A percentile compares a stretch with the other conserved stretches of the same genome.
Evolutionary conservation across 2,797 vertebrate species (phyloP).

Genomic region (Arctocebus calabarensis): DNA sequence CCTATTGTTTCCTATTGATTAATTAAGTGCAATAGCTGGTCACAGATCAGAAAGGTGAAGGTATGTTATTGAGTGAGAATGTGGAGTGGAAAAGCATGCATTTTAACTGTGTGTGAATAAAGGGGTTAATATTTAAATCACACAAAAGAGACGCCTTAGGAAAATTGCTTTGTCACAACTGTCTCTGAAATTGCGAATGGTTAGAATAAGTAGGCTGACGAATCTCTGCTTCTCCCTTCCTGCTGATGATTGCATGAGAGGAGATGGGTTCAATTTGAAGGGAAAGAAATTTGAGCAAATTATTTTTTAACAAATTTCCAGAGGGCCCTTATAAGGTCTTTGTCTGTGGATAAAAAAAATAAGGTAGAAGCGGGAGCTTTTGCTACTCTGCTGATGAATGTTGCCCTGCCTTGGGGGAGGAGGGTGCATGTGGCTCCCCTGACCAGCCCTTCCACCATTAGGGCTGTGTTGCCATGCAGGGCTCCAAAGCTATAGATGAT

Average conservation of each 20-base stretch:
- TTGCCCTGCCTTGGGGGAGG: neutral
- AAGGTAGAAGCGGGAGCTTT: neutral
- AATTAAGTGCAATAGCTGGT: neutral
- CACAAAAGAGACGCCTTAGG: neutral
- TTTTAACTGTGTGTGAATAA: neutral
- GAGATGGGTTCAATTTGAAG: conserved; percentile 32
- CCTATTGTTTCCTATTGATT: conserved; percentile 33
- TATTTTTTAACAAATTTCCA: conserved; percentile 52
- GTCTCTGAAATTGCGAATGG: conserved; percentile 45
- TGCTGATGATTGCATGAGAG: neutral
- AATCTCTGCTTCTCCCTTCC: conserved; percentile 37
- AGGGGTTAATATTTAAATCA: conserved; percentile 63
- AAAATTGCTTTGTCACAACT: conserved; percentile 56
- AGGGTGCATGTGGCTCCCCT: neutral
- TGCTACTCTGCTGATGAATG: neutral
- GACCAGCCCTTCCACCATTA: neutral
- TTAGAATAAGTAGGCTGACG: conserved; percentile 47
- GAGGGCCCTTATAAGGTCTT: conserved; percentile 7
- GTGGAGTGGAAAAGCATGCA: neutral
- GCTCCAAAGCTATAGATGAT: neutral
- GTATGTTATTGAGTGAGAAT: neutral
- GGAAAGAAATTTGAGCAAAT: conserved; percentile 67
- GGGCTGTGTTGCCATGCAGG: neutral
- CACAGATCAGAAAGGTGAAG: neutral
- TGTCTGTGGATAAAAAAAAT: conserved; percentile 51